Evolutionary conservation across 2,797 vertebrate genomes (phyloP).

Genomic region (Sebastes hubbsi): DNA sequence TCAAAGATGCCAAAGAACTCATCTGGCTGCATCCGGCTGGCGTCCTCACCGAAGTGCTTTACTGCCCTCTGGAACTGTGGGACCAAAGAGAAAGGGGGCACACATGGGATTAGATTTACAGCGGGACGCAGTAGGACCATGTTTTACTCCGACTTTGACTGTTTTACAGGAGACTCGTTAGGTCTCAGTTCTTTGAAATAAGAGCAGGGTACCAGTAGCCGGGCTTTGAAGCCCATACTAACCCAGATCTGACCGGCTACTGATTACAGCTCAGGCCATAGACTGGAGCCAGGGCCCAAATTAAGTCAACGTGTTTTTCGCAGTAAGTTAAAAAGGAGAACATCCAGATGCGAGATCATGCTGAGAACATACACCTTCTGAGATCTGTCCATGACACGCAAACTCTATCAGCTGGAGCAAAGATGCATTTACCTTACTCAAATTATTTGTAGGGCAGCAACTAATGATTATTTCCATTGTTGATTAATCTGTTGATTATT

Average conservation of each 20-base stretch:
- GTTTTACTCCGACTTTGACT: constrained; percentile 51
- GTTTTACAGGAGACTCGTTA: constrained; percentile 72
- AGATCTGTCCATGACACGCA: constrained; percentile 7
- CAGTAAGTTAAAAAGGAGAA: constrained; percentile 39
- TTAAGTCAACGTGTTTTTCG: constrained; percentile 63
- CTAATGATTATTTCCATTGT: too few species aligned
- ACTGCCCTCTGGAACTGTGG: constrained; percentile 91
- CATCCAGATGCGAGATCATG: constrained; percentile 64
- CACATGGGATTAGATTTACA: constrained; percentile 63
- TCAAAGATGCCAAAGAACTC: constrained; percentile 99
- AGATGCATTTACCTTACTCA: background rate
- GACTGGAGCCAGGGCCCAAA: constrained; percentile 69
- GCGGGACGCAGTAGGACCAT: constrained; percentile 34
- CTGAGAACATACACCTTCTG: constrained; percentile 41
- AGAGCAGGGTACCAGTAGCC: constrained; percentile 57
- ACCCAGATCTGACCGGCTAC: constrained; percentile 65
- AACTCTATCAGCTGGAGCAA: background rate
- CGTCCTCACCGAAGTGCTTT: constrained; percentile 95
- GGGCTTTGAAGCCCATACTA: constrained; percentile 68
- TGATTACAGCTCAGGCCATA: constrained; percentile 70
- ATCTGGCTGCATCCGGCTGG: constrained; percentile 93
- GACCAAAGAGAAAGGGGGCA: constrained; percentile 39
- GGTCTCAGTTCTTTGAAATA: constrained; percentile 69
- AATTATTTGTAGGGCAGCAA: background rate
- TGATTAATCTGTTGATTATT: too few species aligned